These are phyloP conservation scores for Lipotes vexillifer DNA, from an alignment of 2,113 vertebrate genomes.

Conservation along the genomic window DNA sequence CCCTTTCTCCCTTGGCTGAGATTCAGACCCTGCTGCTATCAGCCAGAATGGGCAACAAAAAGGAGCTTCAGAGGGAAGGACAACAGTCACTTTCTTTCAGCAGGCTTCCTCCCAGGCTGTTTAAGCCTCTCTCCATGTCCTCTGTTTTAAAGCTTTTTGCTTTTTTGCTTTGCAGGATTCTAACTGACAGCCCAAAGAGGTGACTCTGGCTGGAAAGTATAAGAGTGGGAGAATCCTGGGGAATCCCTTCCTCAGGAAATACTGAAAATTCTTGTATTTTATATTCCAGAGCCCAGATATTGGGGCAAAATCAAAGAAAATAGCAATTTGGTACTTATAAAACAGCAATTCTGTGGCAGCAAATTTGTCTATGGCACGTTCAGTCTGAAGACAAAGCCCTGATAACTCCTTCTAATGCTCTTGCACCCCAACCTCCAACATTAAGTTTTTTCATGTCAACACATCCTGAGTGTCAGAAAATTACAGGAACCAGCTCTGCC, in stretches of 20 bases:
- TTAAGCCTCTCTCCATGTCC: neutral
- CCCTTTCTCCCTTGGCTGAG: constrained; percentile 55
- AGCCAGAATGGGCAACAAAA: constrained; percentile 33
- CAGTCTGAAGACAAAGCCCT: neutral
- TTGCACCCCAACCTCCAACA: neutral
- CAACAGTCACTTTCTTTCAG: constrained; percentile 51
- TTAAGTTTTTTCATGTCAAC: neutral
- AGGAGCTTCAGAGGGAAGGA: constrained; percentile 45
- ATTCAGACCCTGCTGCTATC: constrained; percentile 48
- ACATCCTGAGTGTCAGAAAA: neutral
- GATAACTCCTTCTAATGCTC: neutral
- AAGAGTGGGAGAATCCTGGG: neutral
- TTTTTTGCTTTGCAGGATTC: constrained; percentile 24
- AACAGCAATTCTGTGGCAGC: neutral
- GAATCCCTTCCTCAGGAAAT: neutral
- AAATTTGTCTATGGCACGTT: neutral
- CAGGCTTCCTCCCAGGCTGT: constrained; percentile 32
- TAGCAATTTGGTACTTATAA: neutral
- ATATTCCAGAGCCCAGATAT: neutral
- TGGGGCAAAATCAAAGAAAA: neutral
- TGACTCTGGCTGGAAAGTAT: neutral
- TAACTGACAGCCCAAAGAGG: neutral
- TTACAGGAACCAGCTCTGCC: neutral
- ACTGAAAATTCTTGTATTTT: neutral
- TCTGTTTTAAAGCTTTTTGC: neutral